phyloP scores from a whole-genome alignment of 1,140 invertebrate species.

The Drosophila punjabiensis region DNA sequence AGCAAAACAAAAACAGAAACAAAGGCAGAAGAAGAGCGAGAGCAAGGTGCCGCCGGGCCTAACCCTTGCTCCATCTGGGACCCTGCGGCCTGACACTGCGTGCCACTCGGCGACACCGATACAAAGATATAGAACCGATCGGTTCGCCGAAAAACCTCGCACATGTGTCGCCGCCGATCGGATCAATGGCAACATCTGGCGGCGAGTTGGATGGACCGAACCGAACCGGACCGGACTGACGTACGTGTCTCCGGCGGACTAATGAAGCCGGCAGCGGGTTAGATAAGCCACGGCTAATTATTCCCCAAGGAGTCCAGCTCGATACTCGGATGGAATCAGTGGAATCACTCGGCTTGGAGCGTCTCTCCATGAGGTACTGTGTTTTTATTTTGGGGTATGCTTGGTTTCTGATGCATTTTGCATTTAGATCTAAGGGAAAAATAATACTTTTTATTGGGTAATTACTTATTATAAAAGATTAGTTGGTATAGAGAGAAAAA shows the following conservation, averaged over 20 bases:
- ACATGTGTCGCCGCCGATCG: constrained; percentile 33
- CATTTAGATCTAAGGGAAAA: not conserved
- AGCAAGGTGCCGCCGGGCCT: constrained; percentile 48
- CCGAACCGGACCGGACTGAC: not conserved
- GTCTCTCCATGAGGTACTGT: not conserved
- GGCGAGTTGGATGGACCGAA: not conserved
- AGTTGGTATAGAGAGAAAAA: not conserved
- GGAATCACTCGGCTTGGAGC: constrained; percentile 8
- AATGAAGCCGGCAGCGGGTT: constrained; percentile 53
- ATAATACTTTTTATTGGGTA: too few relatives aligned
- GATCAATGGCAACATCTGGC: constrained; percentile 60
- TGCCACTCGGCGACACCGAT: constrained; percentile 51
- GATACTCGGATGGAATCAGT: constrained; percentile 18
- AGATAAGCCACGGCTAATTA: constrained; percentile 63
- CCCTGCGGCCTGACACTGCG: constrained; percentile 61
- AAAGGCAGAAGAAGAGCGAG: constrained; percentile 21
- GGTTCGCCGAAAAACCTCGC: constrained; percentile 31
- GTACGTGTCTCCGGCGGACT: constrained; percentile 4
- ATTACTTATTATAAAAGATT: not conserved
- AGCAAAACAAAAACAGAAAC: constrained; percentile 42
- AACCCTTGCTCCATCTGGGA: constrained; percentile 11
- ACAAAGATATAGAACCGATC: not conserved
- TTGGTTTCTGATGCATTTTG: not conserved
- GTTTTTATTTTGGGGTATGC: not conserved
- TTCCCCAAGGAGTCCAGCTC: constrained; percentile 55